A percentile compares a stretch with the other conserved stretches of the same genome.
These are phyloP conservation scores for Turnix velox DNA, from an alignment of 2,113 vertebrate species.

Conservation along the genomic window DNA sequence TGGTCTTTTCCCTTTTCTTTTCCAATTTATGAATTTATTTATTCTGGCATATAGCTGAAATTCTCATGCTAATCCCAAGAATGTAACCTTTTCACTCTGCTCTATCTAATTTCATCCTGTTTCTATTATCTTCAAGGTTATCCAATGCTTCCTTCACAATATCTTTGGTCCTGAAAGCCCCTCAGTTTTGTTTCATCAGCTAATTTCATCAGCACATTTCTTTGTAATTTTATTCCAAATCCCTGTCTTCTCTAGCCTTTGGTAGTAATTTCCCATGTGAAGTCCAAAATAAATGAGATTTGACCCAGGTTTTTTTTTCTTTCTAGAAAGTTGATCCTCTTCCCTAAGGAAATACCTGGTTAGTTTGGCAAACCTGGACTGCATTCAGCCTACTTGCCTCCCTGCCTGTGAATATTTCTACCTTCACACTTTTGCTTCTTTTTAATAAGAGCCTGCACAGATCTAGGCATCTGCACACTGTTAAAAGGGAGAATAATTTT, in stretches of 20 bases:
- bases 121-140: constrained; percentile 16
- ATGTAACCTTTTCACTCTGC: not conserved
- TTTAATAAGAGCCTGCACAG: not conserved
- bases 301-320: not conserved
- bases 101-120: not conserved
- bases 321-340: not conserved
- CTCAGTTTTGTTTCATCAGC: constrained; percentile 3
- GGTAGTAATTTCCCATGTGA: not conserved
- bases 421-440: not conserved
- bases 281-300: constrained; percentile 11
- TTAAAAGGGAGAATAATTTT: not conserved
- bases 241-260: not conserved
- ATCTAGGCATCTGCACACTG: not conserved
- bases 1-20: not conserved
- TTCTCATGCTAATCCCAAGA: constrained; percentile 13
- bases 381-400: rapidly evolving
- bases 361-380: not conserved
- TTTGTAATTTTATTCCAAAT: constrained; percentile 4
- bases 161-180: not conserved
- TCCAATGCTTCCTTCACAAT: not conserved
- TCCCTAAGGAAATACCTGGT: not conserved
- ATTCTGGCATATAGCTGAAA: not conserved
- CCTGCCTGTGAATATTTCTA: not conserved
- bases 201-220: not conserved
- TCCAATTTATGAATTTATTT: constrained; percentile 38